phyloP scores from a whole-genome alignment of 2,113 vertebrate genomes.

The Muntiacus reevesi region DNA sequence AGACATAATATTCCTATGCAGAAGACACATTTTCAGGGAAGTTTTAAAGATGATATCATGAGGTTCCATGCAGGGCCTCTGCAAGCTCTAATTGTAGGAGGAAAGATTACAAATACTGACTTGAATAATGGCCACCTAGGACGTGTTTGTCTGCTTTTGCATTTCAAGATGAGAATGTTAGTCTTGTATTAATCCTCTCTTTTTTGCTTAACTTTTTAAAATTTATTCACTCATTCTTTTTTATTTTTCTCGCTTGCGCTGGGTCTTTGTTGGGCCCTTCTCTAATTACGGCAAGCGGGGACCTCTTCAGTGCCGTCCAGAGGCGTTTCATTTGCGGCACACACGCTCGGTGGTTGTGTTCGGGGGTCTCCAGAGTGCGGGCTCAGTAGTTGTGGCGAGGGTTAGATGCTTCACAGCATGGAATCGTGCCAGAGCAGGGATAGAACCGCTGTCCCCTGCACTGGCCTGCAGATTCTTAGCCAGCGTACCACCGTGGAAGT shows the following conservation, averaged over 20 bases:
- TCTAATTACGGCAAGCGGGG: rapidly evolving
- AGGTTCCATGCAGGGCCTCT: background rate
- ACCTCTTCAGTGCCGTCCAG: background rate
- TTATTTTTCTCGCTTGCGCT: background rate
- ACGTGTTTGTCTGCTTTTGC: background rate
- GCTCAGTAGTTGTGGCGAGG: background rate
- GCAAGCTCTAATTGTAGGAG: background rate
- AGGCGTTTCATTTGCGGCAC: background rate
- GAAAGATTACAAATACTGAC: background rate
- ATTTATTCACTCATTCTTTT: background rate
- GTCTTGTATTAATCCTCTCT: background rate
- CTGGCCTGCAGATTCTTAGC: background rate
- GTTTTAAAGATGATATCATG: background rate
- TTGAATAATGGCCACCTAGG: background rate
- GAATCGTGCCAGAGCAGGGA: background rate
- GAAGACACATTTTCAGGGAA: background rate
- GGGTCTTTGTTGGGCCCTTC: background rate
- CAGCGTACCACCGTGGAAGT: background rate
- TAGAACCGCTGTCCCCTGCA: background rate
- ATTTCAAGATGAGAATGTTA: background rate
- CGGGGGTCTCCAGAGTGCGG: background rate
- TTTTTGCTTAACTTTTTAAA: background rate
- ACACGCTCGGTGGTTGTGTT: background rate
- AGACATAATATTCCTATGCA: background rate
- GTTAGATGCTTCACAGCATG: background rate